Evolutionary conservation across 2,113 vertebrate genomes (phyloP), one percentile per base, ranked within the genome.

Genomic region (Setophaga coronata): DNA sequence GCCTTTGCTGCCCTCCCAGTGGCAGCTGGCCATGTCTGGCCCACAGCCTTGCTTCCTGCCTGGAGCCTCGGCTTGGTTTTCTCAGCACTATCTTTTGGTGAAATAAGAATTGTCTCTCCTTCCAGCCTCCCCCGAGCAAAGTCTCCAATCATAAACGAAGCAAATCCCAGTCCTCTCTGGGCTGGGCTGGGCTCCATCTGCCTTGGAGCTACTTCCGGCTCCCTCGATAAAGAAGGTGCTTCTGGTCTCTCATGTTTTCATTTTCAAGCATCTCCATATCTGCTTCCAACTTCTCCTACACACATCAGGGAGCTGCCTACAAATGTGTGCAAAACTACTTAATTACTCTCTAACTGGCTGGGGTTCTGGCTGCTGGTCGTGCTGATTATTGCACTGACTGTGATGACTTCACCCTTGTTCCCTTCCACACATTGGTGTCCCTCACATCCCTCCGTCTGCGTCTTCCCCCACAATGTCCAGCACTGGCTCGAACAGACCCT

Each of bases 241-340:
- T 56, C 51, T 96, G 84, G 58, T 48, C 72, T 82, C 71, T 21
- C 8, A 5, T n/a, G 57, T 91, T 81, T 89, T 94, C 28, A 3
- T 88, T 92, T 93, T 53, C 71, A 88, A 82, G 76, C 90, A 66
- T 90, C 74, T 92, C 82, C 42, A 0, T 61, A 60, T 94, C 85
- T 92, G 66, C 33, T 96, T 95, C 82, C 88, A 96, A 58, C 38
- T 92, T 82, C 71, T 96, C 94, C 95, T 80, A 95, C 92, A 77
- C 54, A 43, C 76, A 69, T 7, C 1, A 4, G 64, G 82, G 42
- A 80, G 47, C 79, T 90, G 54, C 94, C 70, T 60, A 87, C 54
- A 83, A 92, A 77, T 72, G 57, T 90, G 76, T 83, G 64, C 83
- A 89, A 64, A 93, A 62, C 67, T 81, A 40, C 34, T 77, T 78